These are phyloP conservation scores for Leucophora obtusa DNA, from an alignment of 2,888 invertebrate species.

Conservation along the genomic window DNA sequence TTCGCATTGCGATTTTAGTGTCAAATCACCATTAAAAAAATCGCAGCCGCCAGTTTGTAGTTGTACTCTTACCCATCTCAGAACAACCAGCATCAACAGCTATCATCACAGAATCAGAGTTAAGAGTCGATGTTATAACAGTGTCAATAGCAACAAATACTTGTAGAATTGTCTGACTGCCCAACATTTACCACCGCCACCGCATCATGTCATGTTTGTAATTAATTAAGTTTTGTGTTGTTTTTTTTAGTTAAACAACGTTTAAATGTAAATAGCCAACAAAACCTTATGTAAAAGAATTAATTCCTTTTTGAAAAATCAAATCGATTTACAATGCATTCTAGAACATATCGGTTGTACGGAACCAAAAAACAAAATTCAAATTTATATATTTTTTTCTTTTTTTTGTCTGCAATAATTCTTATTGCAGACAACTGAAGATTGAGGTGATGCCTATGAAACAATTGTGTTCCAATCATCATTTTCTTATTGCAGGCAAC, in stretches of 20 bases:
- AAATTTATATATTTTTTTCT: too few species aligned
- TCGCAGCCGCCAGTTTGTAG: too few species aligned
- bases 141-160: conserved; percentile 16
- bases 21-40: too few species aligned
- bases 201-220: conserved; percentile 58
- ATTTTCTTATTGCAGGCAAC: too few species aligned
- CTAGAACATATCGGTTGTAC: too few species aligned
- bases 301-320: neutral
- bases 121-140: conserved; percentile 21
- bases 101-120: conserved; percentile 12
- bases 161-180: conserved; percentile 6
- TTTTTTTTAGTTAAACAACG: conserved; percentile 33
- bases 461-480: too few species aligned
- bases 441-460: too few species aligned
- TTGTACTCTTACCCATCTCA: conserved; percentile 46
- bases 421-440: too few species aligned
- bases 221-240: conserved; percentile 56
- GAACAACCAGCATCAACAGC: conserved; percentile 38
- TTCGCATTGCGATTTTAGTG: too few species aligned
- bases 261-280: conserved; percentile 55
- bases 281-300: conserved; percentile 27
- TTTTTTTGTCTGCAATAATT: too few species aligned
- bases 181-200: conserved; percentile 44
- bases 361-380: too few species aligned
- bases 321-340: too few species aligned